Evolutionary conservation across 2,888 invertebrate genomes (phyloP).

Genomic region (Andricus quercusramuli): DNA sequence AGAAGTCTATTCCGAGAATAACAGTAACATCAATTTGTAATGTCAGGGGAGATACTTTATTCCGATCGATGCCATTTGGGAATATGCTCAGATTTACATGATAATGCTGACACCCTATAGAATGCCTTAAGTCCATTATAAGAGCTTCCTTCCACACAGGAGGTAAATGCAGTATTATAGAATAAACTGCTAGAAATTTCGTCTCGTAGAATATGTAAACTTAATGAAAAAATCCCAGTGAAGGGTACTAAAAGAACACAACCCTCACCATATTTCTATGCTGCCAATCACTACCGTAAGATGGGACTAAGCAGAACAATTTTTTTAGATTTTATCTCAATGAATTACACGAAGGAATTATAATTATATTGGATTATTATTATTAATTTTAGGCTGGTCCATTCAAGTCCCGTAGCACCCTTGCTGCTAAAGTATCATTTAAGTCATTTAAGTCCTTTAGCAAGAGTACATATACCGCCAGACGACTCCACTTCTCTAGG

Average conservation of each 20-base stretch:
- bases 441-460: no score
- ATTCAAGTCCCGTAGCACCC: no score
- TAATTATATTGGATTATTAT: no score
- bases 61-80: slow-evolving; percentile 35
- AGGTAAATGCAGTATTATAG: neutral
- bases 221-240: neutral
- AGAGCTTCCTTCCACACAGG: slow-evolving; percentile 8
- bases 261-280: neutral
- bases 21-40: slow-evolving; percentile 41
- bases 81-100: slow-evolving; percentile 33
- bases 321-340: no score
- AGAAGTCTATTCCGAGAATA: slow-evolving; percentile 25
- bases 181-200: neutral
- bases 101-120: slow-evolving; percentile 11
- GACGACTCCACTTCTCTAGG: no score
- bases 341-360: no score
- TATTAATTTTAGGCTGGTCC: no score
- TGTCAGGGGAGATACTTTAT: slow-evolving; percentile 33
- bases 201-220: neutral
- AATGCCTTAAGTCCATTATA: slow-evolving; percentile 16
- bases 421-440: no score
- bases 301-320: no score
- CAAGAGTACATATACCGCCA: no score
- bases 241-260: neutral
- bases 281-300: neutral